These are phyloP conservation scores for Caenorhabditis sp. DNA, from an alignment of 2,888 invertebrate species.

Conservation along the genomic window DNA sequence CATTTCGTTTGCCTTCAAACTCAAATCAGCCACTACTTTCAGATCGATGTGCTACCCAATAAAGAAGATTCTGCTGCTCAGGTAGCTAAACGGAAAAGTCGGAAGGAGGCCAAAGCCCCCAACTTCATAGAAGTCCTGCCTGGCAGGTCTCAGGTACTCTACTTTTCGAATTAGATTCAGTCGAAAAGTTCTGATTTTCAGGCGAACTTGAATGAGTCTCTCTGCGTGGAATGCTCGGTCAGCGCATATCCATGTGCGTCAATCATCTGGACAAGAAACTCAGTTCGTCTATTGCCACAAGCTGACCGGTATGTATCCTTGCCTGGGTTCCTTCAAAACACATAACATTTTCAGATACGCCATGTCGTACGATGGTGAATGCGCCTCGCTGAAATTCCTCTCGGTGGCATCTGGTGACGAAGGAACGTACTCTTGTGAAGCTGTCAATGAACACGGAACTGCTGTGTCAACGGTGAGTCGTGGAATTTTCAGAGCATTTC, in stretches of 20 bases:
- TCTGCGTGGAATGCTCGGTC: conserved; percentile 82
- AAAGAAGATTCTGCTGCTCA: conserved; percentile 68
- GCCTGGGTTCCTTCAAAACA: not conserved
- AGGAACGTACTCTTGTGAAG: conserved; percentile 89
- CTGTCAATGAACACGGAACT: conserved; percentile 89
- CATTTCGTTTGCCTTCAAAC: not conserved
- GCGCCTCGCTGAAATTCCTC: conserved; percentile 79
- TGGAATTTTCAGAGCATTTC: not conserved
- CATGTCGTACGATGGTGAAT: conserved; percentile 83
- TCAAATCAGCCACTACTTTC: not conserved
- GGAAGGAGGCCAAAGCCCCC: conserved; percentile 75
- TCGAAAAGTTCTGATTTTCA: conserved; percentile 24
- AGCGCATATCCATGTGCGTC: conserved; percentile 79
- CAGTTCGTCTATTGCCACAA: conserved; percentile 76
- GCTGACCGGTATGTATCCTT: conserved; percentile 66
- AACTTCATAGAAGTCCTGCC: conserved; percentile 82
- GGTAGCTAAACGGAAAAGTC: conserved; percentile 67
- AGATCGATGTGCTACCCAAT: conserved; percentile 73
- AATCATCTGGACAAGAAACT: conserved; percentile 81
- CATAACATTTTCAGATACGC: conserved; percentile 60
- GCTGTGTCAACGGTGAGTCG: conserved; percentile 86
- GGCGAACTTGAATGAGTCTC: conserved; percentile 73
- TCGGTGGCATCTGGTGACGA: conserved; percentile 70
- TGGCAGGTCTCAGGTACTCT: conserved; percentile 71
- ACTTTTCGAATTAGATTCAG: too few species aligned